Evolutionary conservation across 2,888 invertebrate species (phyloP).

Genomic region (Saturnia japonica): DNA sequence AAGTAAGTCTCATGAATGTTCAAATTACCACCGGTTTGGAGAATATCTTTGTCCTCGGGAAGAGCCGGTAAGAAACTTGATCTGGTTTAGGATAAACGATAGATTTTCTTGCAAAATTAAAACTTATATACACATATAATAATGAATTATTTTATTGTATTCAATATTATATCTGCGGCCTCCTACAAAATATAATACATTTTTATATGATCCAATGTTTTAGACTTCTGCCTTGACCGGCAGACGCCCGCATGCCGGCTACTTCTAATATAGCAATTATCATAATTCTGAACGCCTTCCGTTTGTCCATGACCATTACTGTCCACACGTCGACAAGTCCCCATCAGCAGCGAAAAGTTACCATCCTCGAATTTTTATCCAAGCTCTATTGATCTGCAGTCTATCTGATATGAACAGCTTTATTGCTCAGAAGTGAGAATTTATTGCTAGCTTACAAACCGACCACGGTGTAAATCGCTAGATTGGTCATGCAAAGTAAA

Average conservation of each 20-base stretch:
- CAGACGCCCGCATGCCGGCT: slow-evolving; percentile 59
- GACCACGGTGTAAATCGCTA: no score
- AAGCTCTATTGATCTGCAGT: no score
- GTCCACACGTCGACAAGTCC: slow-evolving; percentile 37
- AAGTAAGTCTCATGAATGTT: neutral
- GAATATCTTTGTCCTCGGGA: neutral
- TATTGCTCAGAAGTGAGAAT: no score
- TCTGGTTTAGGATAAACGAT: no score
- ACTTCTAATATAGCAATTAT: slow-evolving; percentile 67
- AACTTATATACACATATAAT: neutral
- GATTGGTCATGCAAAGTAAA: no score
- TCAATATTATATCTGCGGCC: neutral
- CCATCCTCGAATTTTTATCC: no score
- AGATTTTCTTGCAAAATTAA: no score
- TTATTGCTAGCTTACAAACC: no score
- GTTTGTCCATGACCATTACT: slow-evolving; percentile 53
- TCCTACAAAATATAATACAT: no score
- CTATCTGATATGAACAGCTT: no score
- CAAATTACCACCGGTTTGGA: neutral
- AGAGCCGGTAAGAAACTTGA: neutral
- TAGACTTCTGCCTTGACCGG: slow-evolving; percentile 42
- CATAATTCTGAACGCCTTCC: slow-evolving; percentile 64
- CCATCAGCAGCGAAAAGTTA: neutral
- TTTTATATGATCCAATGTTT: slow-evolving; percentile 40
- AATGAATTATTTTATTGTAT: neutral